A percentile compares a stretch with the other conserved stretches of the same genome.
phyloP scores from a whole-genome alignment of 2,113 vertebrate genomes.

The Suricata suricatta region DNA sequence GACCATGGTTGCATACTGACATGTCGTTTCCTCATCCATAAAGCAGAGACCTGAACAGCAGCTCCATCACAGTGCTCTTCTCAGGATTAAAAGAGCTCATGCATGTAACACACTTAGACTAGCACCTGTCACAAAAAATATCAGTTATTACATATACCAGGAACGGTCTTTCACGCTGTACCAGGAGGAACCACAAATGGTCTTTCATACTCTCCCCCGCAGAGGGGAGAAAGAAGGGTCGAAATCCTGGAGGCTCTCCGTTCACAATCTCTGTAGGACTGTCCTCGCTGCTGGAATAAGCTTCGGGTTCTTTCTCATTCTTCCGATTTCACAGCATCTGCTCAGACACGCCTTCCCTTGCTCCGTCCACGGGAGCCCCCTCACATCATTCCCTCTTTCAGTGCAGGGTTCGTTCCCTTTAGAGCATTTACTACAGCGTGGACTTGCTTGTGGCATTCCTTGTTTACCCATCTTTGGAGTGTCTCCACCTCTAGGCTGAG shows the following conservation, averaged over 20 bases:
- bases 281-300: background rate
- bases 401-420: background rate
- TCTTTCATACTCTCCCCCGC: background rate
- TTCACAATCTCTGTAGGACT: background rate
- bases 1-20: background rate
- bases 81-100: background rate
- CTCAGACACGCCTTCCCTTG: background rate
- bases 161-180: background rate
- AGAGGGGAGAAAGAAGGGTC: background rate
- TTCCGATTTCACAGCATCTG: background rate
- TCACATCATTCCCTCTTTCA: too few relatives aligned
- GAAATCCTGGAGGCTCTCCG: background rate
- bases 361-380: background rate
- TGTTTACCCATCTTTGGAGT: background rate
- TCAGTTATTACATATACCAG: background rate
- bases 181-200: background rate
- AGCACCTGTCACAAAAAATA: too few relatives aligned
- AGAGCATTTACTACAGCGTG: background rate
- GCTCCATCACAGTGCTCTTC: background rate
- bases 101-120: fast-evolving
- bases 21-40: background rate
- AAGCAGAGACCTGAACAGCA: background rate
- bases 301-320: background rate
- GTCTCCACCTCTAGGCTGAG: background rate
- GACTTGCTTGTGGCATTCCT: background rate